phyloP scores from a whole-genome alignment of 2,888 invertebrate genomes.

The Clunio marinus region DNA sequence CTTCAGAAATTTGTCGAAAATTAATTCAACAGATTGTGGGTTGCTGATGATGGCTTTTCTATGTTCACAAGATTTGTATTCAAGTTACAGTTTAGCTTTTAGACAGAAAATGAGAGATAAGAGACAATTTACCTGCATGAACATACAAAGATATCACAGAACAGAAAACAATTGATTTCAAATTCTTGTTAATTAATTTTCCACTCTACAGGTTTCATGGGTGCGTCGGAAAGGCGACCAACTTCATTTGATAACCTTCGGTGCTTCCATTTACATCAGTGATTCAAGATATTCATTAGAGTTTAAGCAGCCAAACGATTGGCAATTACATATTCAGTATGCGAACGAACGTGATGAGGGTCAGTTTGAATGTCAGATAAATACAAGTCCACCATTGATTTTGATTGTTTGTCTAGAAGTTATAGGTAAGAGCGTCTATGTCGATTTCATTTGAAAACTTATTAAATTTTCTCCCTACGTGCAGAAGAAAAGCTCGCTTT shows the following conservation, averaged over 20 bases:
- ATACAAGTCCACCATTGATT: conserved; percentile 70
- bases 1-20: background rate
- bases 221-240: conserved; percentile 63
- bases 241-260: conserved; percentile 65
- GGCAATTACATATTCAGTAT: conserved; percentile 69
- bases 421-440: conserved; percentile 73
- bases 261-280: conserved; percentile 60
- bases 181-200: background rate
- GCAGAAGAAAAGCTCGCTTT: too few species aligned
- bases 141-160: too few species aligned
- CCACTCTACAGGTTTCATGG: conserved; percentile 60
- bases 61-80: too few species aligned
- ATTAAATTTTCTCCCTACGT: too few species aligned
- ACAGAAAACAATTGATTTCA: background rate
- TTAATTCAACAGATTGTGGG: background rate
- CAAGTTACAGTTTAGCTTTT: too few species aligned
- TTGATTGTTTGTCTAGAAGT: conserved; percentile 65
- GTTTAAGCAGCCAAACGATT: conserved; percentile 69
- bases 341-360: conserved; percentile 72
- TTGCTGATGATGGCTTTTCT: background rate
- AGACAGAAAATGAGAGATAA: too few species aligned
- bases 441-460: too few species aligned
- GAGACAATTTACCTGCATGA: too few species aligned
- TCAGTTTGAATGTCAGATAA: conserved; percentile 75
- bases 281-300: conserved; percentile 65